Percentiles rank a stretch among this genome's conserved stretches.
phyloP scores from a whole-genome alignment of 1,140 invertebrate species.

The Drosophila elegans region DNA sequence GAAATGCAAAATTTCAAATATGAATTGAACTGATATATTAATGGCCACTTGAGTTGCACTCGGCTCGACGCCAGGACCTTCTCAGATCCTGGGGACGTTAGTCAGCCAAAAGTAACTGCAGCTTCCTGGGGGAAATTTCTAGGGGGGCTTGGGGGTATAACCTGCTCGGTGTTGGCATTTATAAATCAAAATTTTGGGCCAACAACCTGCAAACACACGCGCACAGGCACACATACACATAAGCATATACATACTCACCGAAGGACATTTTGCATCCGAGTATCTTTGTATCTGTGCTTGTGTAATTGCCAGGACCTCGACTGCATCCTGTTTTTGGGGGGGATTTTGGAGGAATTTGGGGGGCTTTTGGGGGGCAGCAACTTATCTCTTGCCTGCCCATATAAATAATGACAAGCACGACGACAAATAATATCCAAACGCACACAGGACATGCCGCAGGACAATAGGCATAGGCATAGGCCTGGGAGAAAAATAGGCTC shows the following conservation, averaged over 20 bases:
- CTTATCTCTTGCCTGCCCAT: conserved; percentile 81
- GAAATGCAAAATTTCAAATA: conserved; percentile 84
- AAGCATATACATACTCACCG: conserved; percentile 11
- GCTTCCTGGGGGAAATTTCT: conserved; percentile 44
- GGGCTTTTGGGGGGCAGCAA: conserved; percentile 51
- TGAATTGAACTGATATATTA: conserved; percentile 84
- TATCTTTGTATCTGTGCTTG: conserved; percentile 31
- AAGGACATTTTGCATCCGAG: conserved; percentile 52
- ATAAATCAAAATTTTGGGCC: conserved; percentile 82
- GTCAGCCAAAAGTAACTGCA: conserved; percentile 80
- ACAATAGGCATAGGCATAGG: conserved; percentile 65
- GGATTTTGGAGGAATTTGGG: background rate
- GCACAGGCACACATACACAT: conserved; percentile 5
- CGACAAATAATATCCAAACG: conserved; percentile 83
- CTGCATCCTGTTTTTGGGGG: conserved; percentile 49
- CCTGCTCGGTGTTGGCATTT: conserved; percentile 75
- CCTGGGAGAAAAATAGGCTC: too few relatives aligned
- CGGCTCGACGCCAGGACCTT: background rate
- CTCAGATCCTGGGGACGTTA: conserved; percentile 34
- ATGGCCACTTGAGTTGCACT: conserved; percentile 76
- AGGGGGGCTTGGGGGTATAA: conserved; percentile 1
- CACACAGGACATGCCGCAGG: conserved; percentile 28
- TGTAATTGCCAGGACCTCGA: conserved; percentile 70
- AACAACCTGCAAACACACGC: conserved; percentile 66
- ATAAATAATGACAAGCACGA: conserved; percentile 84